A percentile compares a stretch with the other conserved stretches of the same genome.
phyloP scores from a whole-genome alignment of 2,113 vertebrate genomes.

The Mormoops blainvillei region DNA sequence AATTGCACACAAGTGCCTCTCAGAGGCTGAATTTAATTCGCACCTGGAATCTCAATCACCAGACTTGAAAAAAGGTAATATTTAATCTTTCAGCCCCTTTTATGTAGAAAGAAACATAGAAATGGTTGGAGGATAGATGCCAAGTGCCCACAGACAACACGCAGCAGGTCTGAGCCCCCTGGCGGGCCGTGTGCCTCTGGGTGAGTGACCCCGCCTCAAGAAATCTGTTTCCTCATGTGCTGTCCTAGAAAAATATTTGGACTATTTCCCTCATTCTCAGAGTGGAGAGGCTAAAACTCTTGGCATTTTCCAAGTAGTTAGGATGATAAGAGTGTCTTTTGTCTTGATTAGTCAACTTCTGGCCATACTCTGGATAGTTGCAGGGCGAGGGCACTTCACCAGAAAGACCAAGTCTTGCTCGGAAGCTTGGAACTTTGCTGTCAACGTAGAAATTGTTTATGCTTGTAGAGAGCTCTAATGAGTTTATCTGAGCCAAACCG shows the following conservation, averaged over 20 bases:
- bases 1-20: background rate
- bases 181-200: background rate
- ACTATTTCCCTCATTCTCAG: background rate
- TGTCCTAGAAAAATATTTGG: background rate
- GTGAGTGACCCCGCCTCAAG: background rate
- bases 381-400: background rate
- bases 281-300: background rate
- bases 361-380: background rate
- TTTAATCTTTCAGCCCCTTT: background rate
- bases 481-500: background rate
- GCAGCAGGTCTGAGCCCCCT: too few relatives aligned
- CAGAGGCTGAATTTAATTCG: background rate
- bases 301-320: background rate
- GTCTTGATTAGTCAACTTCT: background rate
- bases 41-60: background rate
- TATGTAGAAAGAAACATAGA: background rate
- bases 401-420: background rate
- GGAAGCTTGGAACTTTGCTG: background rate
- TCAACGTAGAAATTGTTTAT: background rate
- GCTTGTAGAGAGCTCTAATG: background rate
- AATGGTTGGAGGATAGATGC: background rate
- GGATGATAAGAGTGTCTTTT: background rate
- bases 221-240: background rate
- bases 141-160: too few relatives aligned
- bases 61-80: background rate